These are phyloP conservation scores for Gasteruption jaculator DNA, from an alignment of 2,888 invertebrate species.

Conservation along the genomic window DNA sequence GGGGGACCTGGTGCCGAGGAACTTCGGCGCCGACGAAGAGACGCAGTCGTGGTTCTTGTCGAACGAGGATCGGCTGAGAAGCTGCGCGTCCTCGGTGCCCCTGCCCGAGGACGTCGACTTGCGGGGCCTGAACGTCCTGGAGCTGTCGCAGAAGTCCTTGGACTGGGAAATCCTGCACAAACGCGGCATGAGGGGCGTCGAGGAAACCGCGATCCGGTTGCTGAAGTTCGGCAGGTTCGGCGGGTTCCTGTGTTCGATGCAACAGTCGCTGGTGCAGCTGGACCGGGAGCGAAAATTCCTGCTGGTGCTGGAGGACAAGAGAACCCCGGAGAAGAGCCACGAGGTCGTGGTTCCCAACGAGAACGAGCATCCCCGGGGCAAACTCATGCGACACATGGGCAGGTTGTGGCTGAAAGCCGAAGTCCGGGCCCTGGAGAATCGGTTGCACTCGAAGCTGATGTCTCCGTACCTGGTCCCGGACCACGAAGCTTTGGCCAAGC, in stretches of 20 bases:
- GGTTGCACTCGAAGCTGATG: constrained; percentile 59
- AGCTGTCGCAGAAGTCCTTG: constrained; percentile 63
- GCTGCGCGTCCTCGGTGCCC: constrained; percentile 63
- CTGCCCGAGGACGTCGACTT: constrained; percentile 73
- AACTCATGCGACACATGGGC: constrained; percentile 79
- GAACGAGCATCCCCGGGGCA: constrained; percentile 51
- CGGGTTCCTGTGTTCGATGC: constrained; percentile 60
- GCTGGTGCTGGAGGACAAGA: constrained; percentile 24
- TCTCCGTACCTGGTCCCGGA: constrained; percentile 89
- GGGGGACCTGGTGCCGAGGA: too few species aligned
- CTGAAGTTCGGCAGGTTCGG: constrained; percentile 79
- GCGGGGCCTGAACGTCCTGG: constrained; percentile 66
- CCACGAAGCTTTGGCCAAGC: constrained; percentile 72
- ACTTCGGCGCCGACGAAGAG: constrained; percentile 57
- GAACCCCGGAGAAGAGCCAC: constrained; percentile 9
- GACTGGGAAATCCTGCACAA: constrained; percentile 66
- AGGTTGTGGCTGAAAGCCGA: constrained; percentile 85
- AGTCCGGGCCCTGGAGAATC: constrained; percentile 78
- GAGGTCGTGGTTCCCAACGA: constrained; percentile 27
- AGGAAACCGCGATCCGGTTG: constrained; percentile 72
- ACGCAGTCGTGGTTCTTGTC: constrained; percentile 33
- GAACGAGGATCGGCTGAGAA: constrained; percentile 53
- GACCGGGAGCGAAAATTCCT: constrained; percentile 53
- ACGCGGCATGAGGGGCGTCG: constrained; percentile 57
- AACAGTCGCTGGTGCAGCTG: constrained; percentile 65